A percentile compares a stretch with the other conserved stretches of the same genome.
Evolutionary conservation across 2,797 vertebrate species (phyloP).

Genomic region (Allobates femoralis): DNA sequence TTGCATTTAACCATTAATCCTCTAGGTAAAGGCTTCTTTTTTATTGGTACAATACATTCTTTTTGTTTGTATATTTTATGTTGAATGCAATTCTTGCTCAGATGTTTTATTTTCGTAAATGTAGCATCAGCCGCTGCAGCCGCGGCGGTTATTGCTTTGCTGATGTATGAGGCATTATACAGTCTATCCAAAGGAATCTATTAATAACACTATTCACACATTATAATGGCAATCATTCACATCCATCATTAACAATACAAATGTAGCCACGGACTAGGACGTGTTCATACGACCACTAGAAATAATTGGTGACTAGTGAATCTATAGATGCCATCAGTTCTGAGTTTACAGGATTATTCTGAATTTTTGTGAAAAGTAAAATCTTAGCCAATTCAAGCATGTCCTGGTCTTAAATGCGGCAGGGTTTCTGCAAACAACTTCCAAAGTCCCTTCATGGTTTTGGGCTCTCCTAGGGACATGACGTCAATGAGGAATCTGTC

Average conservation of each 20-base stretch:
- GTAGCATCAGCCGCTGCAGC: constrained; percentile 57
- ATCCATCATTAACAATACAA: constrained; percentile 17
- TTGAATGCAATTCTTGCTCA: constrained; percentile 70
- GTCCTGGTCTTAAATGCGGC: too few relatives aligned
- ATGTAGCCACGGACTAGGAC: not conserved
- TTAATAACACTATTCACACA: constrained; percentile 70
- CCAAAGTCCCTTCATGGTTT: too few relatives aligned
- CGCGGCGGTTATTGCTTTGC: constrained; percentile 65
- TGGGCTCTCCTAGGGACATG: too few relatives aligned
- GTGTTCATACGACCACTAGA: not conserved
- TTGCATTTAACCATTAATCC: constrained; percentile 67
- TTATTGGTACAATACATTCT: constrained; percentile 93
- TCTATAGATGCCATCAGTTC: not conserved
- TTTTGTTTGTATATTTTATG: constrained; percentile 65
- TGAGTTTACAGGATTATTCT: too few relatives aligned
- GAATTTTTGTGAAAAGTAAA: too few relatives aligned
- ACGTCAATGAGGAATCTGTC: too few relatives aligned
- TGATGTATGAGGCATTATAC: constrained; percentile 68
- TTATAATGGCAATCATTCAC: constrained; percentile 54
- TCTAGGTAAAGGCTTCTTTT: constrained; percentile 74
- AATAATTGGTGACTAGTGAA: not conserved
- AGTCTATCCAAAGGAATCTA: constrained; percentile 74
- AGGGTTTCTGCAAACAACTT: too few relatives aligned
- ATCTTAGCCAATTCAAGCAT: too few relatives aligned
- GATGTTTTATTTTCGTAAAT: constrained; percentile 70